A percentile compares a stretch with the other conserved stretches of the same genome.
phyloP scores from a whole-genome alignment of 2,113 vertebrate genomes.

The Sakesphorus luctuosus region DNA sequence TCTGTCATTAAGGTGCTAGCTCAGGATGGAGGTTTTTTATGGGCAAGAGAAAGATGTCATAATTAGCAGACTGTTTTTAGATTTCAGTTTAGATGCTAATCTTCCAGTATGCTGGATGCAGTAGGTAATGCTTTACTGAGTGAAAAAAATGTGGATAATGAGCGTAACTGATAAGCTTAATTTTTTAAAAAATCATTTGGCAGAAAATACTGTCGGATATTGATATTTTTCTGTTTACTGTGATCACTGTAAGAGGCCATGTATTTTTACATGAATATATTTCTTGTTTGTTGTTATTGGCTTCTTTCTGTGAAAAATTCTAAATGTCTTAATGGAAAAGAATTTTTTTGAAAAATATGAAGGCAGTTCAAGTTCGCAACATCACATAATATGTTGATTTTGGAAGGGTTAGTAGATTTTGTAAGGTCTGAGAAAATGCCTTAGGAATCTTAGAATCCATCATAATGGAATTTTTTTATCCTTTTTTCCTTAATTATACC shows the following conservation, averaged over 20 bases:
- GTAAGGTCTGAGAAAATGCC: not conserved
- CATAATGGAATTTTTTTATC: not conserved
- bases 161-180: not conserved
- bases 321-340: not conserved
- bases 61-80: conserved; percentile 50
- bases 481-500: not conserved
- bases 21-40: not conserved
- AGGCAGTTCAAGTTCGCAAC: not conserved
- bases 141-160: not conserved
- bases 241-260: not conserved
- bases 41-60: not conserved
- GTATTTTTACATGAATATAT: not conserved
- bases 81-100: conserved; percentile 52
- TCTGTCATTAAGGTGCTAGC: conserved; percentile 15
- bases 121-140: not conserved
- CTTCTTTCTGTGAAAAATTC: not conserved
- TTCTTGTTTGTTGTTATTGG: not conserved
- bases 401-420: not conserved
- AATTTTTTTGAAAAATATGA: not conserved
- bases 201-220: not conserved
- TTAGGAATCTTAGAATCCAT: not conserved
- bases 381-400: not conserved
- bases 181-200: not conserved
- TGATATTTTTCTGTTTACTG: not conserved
- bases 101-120: not conserved